Evolutionary conservation across 1,140 invertebrate species (phyloP).

Genomic region (Zaprionus africanus): DNA sequence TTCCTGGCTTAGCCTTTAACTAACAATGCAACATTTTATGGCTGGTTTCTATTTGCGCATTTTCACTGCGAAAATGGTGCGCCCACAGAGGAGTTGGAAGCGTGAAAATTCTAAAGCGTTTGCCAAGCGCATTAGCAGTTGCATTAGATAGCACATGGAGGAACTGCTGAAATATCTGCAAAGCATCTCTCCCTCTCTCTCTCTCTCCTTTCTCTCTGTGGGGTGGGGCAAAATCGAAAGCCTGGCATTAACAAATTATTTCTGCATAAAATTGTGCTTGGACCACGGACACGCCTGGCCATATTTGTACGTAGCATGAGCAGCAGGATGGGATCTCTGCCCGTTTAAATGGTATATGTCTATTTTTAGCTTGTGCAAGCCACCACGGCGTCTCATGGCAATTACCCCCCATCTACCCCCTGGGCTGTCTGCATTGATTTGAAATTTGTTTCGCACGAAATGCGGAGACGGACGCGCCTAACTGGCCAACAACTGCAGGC

Average conservation of each 20-base stretch:
- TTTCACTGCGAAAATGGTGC: conserved; percentile 52
- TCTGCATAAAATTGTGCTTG: conserved; percentile 62
- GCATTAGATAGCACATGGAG: neutral
- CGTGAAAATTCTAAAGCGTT: conserved; percentile 36
- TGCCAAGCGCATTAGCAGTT: conserved; percentile 22
- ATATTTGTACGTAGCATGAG: conserved; percentile 28
- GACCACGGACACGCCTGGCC: conserved; percentile 32
- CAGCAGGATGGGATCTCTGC: conserved; percentile 20
- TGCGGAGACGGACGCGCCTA: conserved; percentile 8
- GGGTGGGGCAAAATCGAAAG: conserved; percentile 42
- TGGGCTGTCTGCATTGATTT: conserved; percentile 53
- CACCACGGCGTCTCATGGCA: conserved; percentile 27
- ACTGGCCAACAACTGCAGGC: conserved; percentile 10
- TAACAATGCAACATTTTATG: conserved; percentile 47
- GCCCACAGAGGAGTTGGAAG: neutral
- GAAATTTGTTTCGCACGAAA: conserved; percentile 67
- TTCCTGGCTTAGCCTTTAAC: conserved; percentile 41
- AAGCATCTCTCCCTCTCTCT: neutral
- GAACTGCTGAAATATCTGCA: too few species aligned
- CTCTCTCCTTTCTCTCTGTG: neutral
- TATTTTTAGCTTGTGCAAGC: conserved; percentile 57
- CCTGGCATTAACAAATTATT: conserved; percentile 70
- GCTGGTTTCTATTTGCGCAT: conserved; percentile 66
- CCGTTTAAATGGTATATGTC: conserved; percentile 41
- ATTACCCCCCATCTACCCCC: conserved; percentile 7